Evolutionary conservation across 2,113 vertebrate species (phyloP).

Genomic region (Picathartes gymnocephalus): DNA sequence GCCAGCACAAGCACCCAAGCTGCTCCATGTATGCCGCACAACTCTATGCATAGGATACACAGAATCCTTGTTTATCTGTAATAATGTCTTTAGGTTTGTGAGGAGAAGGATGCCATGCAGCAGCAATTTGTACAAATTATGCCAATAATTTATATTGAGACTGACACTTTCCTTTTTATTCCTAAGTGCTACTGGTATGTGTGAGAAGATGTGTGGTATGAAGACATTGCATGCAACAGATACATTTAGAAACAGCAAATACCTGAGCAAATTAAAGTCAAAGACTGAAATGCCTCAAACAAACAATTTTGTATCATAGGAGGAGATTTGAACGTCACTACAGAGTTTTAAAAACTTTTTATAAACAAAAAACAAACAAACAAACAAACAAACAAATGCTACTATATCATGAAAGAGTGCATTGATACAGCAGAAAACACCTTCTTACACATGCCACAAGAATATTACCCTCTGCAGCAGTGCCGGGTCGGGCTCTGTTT

Average conservation of each 20-base stretch:
- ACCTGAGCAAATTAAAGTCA: neutral
- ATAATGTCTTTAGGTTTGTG: neutral
- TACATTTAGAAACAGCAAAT: neutral
- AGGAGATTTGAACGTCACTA: neutral
- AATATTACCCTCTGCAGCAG: neutral
- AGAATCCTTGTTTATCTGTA: neutral
- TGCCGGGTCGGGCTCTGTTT: neutral
- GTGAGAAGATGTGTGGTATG: neutral
- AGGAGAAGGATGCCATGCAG: neutral
- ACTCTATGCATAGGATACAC: neutral
- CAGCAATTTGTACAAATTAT: neutral
- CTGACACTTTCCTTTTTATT: neutral
- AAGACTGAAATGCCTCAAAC: neutral
- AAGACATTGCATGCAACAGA: neutral
- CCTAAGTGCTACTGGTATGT: neutral
- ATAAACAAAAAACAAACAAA: neutral
- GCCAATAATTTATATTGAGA: neutral
- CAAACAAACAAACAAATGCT: neutral
- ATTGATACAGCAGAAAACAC: neutral
- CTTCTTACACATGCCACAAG: neutral
- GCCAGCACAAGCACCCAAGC: neutral
- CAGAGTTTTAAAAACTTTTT: neutral
- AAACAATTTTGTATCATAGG: neutral
- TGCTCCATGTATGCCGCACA: neutral
- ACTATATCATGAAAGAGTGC: rapidly evolving